Evolutionary conservation across 2,113 vertebrate species (phyloP).

Genomic region (Acrocephalus kingi): DNA sequence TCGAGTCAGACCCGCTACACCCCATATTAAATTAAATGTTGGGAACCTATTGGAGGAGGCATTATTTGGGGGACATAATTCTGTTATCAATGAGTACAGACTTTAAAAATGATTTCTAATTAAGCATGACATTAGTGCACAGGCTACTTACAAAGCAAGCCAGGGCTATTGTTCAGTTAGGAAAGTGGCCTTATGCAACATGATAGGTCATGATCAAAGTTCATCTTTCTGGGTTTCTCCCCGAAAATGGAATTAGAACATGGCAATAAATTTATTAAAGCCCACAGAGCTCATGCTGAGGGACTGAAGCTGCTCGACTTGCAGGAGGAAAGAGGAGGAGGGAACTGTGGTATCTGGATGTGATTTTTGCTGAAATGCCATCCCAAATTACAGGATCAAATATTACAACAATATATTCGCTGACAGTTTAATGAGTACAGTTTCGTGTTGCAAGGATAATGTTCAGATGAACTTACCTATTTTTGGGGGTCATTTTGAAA

Average conservation of each 20-base stretch:
- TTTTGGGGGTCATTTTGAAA: slow-evolving; percentile 70
- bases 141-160: slow-evolving; percentile 49
- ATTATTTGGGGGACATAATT: slow-evolving; percentile 67
- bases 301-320: slow-evolving; percentile 52
- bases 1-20: slow-evolving; percentile 59
- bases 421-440: slow-evolving; percentile 84
- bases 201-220: slow-evolving; percentile 50
- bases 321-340: slow-evolving; percentile 41
- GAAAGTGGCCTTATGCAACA: slow-evolving; percentile 54
- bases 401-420: slow-evolving; percentile 73
- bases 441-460: slow-evolving; percentile 73
- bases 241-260: slow-evolving; percentile 67
- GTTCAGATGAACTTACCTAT: slow-evolving; percentile 73
- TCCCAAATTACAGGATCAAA: slow-evolving; percentile 80
- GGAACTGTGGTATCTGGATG: slow-evolving; percentile 73
- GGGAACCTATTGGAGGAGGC: slow-evolving; percentile 55
- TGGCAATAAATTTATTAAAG: slow-evolving; percentile 66
- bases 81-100: slow-evolving; percentile 64
- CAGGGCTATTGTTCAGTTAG: slow-evolving; percentile 60
- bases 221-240: slow-evolving; percentile 58
- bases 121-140: slow-evolving; percentile 67
- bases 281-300: slow-evolving; percentile 34
- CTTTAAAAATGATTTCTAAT: slow-evolving; percentile 65
- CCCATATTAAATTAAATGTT: slow-evolving; percentile 67
- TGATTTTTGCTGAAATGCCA: slow-evolving; percentile 80